These are phyloP conservation scores for Nomada ferruginata DNA, from an alignment of 2,888 invertebrate genomes.

Conservation along the genomic window DNA sequence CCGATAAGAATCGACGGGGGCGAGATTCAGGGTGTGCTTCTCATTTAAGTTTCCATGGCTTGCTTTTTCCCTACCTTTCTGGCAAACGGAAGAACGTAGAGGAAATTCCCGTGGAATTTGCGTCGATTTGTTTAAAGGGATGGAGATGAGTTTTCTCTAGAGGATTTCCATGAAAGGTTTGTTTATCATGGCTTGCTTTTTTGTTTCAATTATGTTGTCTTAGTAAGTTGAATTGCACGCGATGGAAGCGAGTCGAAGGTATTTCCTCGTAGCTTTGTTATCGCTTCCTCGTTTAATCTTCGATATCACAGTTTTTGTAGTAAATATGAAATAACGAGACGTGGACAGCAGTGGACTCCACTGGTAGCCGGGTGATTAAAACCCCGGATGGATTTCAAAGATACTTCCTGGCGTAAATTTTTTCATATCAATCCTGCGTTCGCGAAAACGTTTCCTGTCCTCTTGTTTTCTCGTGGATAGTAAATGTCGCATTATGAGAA, in stretches of 20 bases:
- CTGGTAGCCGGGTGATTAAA: slow-evolving; percentile 31
- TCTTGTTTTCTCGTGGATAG: background rate
- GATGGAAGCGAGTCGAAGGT: background rate
- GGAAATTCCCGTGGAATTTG: background rate
- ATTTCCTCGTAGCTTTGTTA: background rate
- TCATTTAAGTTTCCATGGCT: slow-evolving; percentile 20
- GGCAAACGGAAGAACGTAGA: background rate
- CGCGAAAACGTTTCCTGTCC: background rate
- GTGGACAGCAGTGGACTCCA: background rate
- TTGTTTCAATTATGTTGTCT: background rate
- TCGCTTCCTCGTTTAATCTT: background rate
- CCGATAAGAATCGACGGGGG: slow-evolving; percentile 33
- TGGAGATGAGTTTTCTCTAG: background rate
- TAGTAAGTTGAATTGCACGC: background rate
- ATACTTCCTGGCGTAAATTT: slow-evolving; percentile 19
- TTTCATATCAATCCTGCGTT: background rate
- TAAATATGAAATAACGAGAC: slow-evolving; percentile 36
- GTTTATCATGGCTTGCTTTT: background rate
- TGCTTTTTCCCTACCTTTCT: background rate
- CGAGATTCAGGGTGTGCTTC: slow-evolving; percentile 25
- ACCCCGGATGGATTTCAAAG: slow-evolving; percentile 35
- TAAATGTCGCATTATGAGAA: slow-evolving; percentile 12
- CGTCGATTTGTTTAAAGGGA: background rate
- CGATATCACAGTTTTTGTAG: slow-evolving; percentile 25
- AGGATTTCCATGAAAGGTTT: background rate